phyloP scores from a whole-genome alignment of 2,113 vertebrate genomes.

The Nyctereutes procyonoides region DNA sequence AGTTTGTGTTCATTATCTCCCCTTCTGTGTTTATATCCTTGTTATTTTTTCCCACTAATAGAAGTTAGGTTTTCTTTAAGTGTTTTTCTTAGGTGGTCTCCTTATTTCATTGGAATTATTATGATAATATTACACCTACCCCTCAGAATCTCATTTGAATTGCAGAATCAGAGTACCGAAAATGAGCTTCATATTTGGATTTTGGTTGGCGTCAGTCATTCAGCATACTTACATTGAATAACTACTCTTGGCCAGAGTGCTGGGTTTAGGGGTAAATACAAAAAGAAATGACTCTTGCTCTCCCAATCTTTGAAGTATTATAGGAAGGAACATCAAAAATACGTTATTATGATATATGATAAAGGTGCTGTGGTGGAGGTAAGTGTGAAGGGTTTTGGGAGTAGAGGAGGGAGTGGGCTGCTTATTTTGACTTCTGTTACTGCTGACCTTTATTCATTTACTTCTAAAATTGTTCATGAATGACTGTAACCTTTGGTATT shows the following conservation, averaged over 20 bases:
- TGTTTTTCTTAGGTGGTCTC: conserved; percentile 32
- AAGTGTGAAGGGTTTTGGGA: conserved; percentile 24
- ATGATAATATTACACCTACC: not conserved
- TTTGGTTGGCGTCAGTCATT: not conserved
- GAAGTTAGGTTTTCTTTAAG: conserved; percentile 12
- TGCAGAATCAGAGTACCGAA: conserved; percentile 56
- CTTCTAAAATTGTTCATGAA: not conserved
- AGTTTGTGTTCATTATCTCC: not conserved
- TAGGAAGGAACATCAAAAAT: conserved; percentile 53
- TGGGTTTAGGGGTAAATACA: conserved; percentile 47
- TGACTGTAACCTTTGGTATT: not conserved
- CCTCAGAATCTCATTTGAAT: not conserved
- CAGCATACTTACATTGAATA: conserved; percentile 2
- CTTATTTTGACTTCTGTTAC: not conserved
- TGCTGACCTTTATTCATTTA: not conserved
- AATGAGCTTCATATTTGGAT: conserved; percentile 33
- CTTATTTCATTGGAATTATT: conserved; percentile 40
- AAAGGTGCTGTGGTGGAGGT: conserved; percentile 40
- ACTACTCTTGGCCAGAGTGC: not conserved
- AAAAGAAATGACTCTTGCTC: conserved; percentile 30
- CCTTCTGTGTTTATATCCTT: not conserved
- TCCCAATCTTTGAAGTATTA: conserved; percentile 16
- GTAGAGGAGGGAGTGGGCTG: conserved; percentile 29
- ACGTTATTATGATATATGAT: not conserved
- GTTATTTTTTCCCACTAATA: not conserved